These are phyloP conservation scores for Drosophila willistoni DNA, from an alignment of 1,140 invertebrate genomes.

Conservation along the genomic window DNA sequence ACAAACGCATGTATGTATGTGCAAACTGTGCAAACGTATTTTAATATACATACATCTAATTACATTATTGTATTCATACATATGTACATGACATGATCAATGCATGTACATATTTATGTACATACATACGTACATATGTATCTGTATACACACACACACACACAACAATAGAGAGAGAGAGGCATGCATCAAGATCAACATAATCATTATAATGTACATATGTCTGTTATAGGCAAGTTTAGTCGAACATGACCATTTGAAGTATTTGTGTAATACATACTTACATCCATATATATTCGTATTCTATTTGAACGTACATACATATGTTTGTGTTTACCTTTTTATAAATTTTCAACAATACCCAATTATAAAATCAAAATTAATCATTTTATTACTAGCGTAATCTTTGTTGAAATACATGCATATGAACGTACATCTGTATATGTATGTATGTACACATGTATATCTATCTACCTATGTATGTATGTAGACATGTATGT, in stretches of 20 bases:
- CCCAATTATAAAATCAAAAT: not conserved
- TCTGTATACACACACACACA: not conserved
- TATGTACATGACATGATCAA: not conserved
- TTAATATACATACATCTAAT: conserved; percentile 4
- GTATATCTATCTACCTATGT: no score
- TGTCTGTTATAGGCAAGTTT: conserved; percentile 11
- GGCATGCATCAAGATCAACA: conserved; percentile 5
- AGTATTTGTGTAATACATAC: conserved; percentile 1
- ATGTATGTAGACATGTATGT: no score
- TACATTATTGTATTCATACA: conserved; percentile 6
- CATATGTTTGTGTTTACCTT: not conserved
- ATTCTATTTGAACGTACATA: not conserved
- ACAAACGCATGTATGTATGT: not conserved
- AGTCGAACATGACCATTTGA: conserved; percentile 11
- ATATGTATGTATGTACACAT: not conserved
- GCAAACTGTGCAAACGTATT: conserved; percentile 1
- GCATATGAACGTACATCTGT: not conserved
- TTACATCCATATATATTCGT: not conserved
- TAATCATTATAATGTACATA: conserved; percentile 8
- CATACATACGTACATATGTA: not conserved
- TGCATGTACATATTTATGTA: no score
- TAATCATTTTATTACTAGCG: conserved; percentile 8
- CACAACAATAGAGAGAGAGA: not conserved
- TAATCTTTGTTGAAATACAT: conserved; percentile 3
- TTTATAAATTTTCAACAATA: not conserved